Conservation (phyloP, 92 coral and sea anemone genomes). For the Epizoanthus scotinus region DNA sequence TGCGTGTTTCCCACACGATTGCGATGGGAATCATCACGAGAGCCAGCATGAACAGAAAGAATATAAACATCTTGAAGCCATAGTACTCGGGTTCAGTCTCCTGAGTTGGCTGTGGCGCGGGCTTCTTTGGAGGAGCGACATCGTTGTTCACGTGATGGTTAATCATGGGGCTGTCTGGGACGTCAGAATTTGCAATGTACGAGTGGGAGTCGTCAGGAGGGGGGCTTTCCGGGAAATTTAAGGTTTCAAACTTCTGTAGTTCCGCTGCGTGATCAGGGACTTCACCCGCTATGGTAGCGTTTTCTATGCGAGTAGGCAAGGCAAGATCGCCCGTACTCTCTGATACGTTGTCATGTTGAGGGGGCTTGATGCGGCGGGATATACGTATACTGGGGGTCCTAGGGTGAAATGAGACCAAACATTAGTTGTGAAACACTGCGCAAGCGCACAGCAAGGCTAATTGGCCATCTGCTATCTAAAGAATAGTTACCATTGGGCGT, state of each 20-base stretch:
- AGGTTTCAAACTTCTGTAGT: conserved; percentile 84
- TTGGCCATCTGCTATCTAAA: too few species aligned
- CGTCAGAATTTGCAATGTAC: conserved; percentile 38
- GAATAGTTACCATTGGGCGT: too few species aligned
- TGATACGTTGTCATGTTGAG: conserved; percentile 68
- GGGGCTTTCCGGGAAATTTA: conserved; percentile 87
- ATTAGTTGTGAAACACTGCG: too few species aligned
- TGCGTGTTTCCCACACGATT: conserved; percentile 87
- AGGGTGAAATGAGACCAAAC: not conserved
- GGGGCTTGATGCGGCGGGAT: conserved; percentile 74
- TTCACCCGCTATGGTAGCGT: conserved; percentile 42
- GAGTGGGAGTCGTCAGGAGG: conserved; percentile 63
- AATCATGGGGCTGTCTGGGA: conserved; percentile 52
- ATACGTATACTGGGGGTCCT: conserved; percentile 97
- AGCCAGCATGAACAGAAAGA: conserved; percentile 85
- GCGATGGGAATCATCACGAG: conserved; percentile 92
- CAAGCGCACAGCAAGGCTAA: too few species aligned
- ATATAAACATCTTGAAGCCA: conserved; percentile 91
- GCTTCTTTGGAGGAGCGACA: conserved; percentile 18
- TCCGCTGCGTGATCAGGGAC: conserved; percentile 59
- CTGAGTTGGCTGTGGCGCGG: conserved; percentile 33
- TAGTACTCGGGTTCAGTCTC: conserved; percentile 78
- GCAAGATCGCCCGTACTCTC: conserved; percentile 81
- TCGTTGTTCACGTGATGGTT: conserved; percentile 60
- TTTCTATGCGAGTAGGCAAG: conserved; percentile 55